phyloP scores from a whole-genome alignment of 1,140 invertebrate species.

The Gonatopus flavifemur region DNA sequence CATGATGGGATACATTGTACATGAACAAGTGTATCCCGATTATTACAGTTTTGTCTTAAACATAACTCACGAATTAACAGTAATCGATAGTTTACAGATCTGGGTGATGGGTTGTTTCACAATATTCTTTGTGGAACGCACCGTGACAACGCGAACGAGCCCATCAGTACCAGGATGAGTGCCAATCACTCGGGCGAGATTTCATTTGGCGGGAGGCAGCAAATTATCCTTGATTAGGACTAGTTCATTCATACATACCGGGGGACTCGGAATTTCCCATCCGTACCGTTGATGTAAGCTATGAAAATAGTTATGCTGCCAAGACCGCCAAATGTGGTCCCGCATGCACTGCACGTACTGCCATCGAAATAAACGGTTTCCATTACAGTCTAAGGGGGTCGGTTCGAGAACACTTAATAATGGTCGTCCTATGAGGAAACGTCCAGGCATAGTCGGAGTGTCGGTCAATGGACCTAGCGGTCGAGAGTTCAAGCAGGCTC shows the following conservation, averaged over 20 bases:
- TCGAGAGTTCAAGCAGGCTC: conserved; percentile 3
- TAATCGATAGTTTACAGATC: background rate
- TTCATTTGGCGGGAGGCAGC: background rate
- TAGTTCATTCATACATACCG: background rate
- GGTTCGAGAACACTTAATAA: background rate
- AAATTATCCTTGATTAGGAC: background rate
- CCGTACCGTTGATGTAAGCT: no score
- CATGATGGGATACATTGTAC: no score
- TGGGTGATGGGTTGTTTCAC: background rate
- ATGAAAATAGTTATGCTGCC: no score
- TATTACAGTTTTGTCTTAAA: no score
- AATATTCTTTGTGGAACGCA: background rate
- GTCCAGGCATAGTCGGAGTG: background rate
- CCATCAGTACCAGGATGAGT: background rate
- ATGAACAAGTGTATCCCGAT: no score
- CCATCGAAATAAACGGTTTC: no score
- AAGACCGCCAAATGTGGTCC: no score
- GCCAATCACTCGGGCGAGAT: background rate
- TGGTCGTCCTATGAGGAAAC: background rate
- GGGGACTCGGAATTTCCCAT: no score
- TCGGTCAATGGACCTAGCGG: background rate
- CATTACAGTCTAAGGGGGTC: background rate
- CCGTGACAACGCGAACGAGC: background rate
- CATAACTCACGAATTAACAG: no score
- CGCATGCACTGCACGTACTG: no score